Conservation (phyloP, 2,113 vertebrate species). For the Cryptotis parvus region DNA sequence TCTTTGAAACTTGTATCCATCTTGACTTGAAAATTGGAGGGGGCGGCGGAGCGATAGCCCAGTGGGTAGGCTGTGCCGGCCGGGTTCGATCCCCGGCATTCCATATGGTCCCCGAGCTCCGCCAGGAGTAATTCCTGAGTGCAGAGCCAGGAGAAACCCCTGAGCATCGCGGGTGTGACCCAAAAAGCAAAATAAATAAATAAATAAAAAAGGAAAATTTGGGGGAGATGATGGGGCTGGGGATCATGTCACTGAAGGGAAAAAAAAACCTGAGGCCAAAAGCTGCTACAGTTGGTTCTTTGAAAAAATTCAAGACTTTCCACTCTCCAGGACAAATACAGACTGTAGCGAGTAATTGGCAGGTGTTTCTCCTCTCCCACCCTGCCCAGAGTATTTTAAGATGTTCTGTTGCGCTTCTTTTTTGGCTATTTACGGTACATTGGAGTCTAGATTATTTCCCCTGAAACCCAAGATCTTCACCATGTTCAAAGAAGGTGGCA, state of each 20-base stretch:
- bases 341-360: constrained; percentile 68
- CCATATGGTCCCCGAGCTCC: too few species aligned
- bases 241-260: constrained; percentile 18
- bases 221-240: too few species aligned
- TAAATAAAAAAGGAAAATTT: too few species aligned
- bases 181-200: too few species aligned
- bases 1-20: constrained; percentile 49
- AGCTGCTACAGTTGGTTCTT: constrained; percentile 65
- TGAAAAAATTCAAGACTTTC: constrained; percentile 65
- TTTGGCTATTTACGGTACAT: constrained; percentile 84
- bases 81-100: too few species aligned
- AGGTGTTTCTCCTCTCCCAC: constrained; percentile 67
- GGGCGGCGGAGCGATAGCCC: too few species aligned
- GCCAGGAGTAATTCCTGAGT: too few species aligned
- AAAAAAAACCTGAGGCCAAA: constrained; percentile 72
- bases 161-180: too few species aligned
- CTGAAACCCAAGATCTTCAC: constrained; percentile 92
- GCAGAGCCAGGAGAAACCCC: too few species aligned
- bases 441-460: constrained; percentile 79
- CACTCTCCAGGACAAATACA: constrained; percentile 75
- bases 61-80: too few species aligned
- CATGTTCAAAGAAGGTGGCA: constrained; percentile 96
- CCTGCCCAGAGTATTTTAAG: constrained; percentile 83
- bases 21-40: background rate
- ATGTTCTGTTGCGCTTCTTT: constrained; percentile 85